Conservation (phyloP, 2,113 vertebrate species). For the Tenebrosternarchus preto region DNA sequence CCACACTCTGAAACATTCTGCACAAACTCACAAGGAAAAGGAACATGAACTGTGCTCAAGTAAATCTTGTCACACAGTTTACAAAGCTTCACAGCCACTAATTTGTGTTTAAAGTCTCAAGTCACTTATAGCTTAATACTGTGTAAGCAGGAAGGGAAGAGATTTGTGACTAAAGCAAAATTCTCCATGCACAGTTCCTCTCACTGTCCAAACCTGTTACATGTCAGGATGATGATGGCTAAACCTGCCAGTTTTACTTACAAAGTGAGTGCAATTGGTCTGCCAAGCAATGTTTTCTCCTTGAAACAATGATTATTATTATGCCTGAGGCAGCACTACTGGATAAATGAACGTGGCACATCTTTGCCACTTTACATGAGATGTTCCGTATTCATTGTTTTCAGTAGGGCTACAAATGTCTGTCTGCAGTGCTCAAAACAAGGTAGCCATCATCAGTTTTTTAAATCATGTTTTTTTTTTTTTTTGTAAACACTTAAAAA, state of each 20-base stretch:
- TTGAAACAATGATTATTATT: neutral
- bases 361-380: no score
- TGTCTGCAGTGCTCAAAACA: no score
- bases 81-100: constrained; percentile 30
- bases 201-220: constrained; percentile 42
- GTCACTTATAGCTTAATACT: constrained; percentile 42
- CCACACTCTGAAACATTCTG: neutral
- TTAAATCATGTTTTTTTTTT: no score
- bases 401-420: no score
- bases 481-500: no score
- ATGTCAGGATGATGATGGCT: constrained; percentile 5
- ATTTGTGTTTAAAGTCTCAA: constrained; percentile 49
- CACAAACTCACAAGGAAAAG: neutral
- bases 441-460: no score
- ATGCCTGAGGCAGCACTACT: no score
- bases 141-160: constrained; percentile 55
- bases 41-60: constrained; percentile 25
- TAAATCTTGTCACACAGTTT: constrained; percentile 48
- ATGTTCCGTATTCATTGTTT: no score
- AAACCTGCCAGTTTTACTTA: constrained; percentile 34
- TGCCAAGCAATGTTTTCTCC: neutral
- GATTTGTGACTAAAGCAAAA: constrained; percentile 47
- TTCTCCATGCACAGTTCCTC: constrained; percentile 34
- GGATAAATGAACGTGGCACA: no score
- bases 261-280: constrained; percentile 7